Conservation (phyloP, 2,113 vertebrate species). For the Pandion haliaetus region DNA sequence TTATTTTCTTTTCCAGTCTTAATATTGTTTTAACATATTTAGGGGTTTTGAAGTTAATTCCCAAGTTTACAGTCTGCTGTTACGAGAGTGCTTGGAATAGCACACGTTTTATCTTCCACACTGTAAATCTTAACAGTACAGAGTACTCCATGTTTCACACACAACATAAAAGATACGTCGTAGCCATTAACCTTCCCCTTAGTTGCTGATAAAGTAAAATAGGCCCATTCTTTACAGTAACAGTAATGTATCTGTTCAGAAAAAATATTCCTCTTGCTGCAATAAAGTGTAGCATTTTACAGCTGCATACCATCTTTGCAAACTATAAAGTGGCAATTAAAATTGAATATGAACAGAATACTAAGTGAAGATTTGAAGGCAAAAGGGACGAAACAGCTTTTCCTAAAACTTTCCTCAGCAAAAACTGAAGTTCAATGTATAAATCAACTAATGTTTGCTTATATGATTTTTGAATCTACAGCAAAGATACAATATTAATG, state of each 20-base stretch:
- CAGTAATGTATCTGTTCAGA: slow-evolving; percentile 68
- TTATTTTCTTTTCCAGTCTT: not conserved
- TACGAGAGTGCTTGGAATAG: slow-evolving; percentile 45
- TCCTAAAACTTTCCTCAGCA: slow-evolving; percentile 8
- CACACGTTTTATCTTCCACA: slow-evolving; percentile 51
- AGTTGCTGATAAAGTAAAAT: slow-evolving; percentile 76
- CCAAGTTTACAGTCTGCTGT: slow-evolving; percentile 17
- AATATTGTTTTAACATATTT: slow-evolving; percentile 32
- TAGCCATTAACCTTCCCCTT: slow-evolving; percentile 71
- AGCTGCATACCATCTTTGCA: slow-evolving; percentile 28
- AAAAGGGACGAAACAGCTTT: not conserved
- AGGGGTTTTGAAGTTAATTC: slow-evolving; percentile 33
- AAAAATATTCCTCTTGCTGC: slow-evolving; percentile 65
- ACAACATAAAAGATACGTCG: slow-evolving; percentile 68
- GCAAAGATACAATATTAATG: not conserved
- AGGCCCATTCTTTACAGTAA: slow-evolving; percentile 71
- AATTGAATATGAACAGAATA: slow-evolving; percentile 29
- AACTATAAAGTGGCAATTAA: slow-evolving; percentile 55
- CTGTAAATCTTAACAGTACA: slow-evolving; percentile 59
- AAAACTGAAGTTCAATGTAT: not conserved
- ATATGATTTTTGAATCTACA: not conserved
- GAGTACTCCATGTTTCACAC: slow-evolving; percentile 61
- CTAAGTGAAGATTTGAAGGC: slow-evolving; percentile 8
- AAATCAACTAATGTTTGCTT: not conserved
- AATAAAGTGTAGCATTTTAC: slow-evolving; percentile 65